Base-by-base conservation (phyloP, 2,113 vertebrate genomes). In the Arvicanthis niloticus region DNA sequence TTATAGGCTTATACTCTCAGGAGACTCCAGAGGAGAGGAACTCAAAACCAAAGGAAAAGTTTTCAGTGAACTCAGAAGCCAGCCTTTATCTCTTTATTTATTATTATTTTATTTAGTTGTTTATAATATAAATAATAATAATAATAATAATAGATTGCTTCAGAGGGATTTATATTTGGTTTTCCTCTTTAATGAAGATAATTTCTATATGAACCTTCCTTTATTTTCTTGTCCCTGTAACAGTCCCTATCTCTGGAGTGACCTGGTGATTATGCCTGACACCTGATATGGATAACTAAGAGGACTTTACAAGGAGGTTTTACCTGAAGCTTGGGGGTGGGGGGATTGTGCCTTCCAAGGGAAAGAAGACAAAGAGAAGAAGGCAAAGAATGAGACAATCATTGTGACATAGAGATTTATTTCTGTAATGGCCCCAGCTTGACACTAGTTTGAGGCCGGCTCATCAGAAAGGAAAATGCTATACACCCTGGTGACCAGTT, bases 1-100 rank as follows among this genome's bases (percentile, higher is more conserved):
- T 96, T 93, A 98, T 76, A 97, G 89, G 91, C 70, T 97, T 97
- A 77, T 11, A 78, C 68, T 96, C 92, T 86, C 94, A 90, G 96
- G 96, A 97, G 76, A 42, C 68, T 97, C 93, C 91, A 73, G 60
- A 93, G 93, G 94, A 93, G 68, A 98, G 95, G 95, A 56, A 48
- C 70, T 94, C 7, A 80, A 80, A 81, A 91, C 80, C 51, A 73
- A 91, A 88, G 37, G 53, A 89, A 97, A 97, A 97, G 89, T 97
- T 95, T 88, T 51, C 94, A 60, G 58, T 68, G 95, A 93, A 82
- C 40, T 58, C 94, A 88, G 48, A 97, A 73, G 58, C 75, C 94
- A 62, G 85, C 21, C 85, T 95, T 77, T 93, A 11, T 93, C 89
- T 94, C 73, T 75, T 75, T 75, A 92, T 93, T 65, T 45, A 67